phyloP scores from a whole-genome alignment of 2,797 vertebrate species.

The Phylloscopus collybita region DNA sequence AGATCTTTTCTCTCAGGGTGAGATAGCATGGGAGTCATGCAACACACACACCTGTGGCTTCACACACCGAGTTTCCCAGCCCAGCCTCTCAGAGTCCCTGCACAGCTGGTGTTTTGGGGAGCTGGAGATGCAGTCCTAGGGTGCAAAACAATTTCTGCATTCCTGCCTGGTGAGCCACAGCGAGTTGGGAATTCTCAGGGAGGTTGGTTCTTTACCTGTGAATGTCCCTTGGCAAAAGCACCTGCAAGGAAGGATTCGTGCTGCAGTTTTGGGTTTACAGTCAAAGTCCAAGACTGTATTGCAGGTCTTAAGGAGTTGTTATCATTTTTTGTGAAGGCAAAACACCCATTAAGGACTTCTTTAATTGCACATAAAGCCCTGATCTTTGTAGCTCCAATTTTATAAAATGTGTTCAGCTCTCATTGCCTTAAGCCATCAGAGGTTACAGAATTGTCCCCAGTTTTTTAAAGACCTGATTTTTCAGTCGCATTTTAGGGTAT shows the following conservation, averaged over 20 bases:
- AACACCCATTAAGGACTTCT: not conserved
- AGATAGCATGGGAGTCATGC: not conserved
- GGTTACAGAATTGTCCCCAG: slow-evolving; percentile 17
- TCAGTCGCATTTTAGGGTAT: not conserved
- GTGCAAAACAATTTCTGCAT: not conserved
- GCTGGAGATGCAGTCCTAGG: not conserved
- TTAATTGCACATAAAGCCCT: slow-evolving; percentile 10
- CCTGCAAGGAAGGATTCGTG: not conserved
- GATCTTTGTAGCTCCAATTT: not conserved
- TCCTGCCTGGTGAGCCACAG: not conserved
- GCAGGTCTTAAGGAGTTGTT: not conserved
- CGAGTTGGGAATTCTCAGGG: accelerated
- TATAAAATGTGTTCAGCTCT: not conserved
- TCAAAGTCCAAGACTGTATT: not conserved
- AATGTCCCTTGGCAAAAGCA: not conserved
- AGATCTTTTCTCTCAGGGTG: not conserved
- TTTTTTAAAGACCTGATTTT: slow-evolving; percentile 35
- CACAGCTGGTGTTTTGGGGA: accelerated
- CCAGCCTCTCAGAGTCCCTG: not conserved
- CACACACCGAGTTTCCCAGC: not conserved
- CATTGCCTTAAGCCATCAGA: not conserved
- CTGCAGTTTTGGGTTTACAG: not conserved
- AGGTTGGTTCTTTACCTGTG: not conserved
- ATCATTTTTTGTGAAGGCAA: not conserved
- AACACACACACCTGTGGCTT: not conserved